Conservation (phyloP, 1,140 invertebrate species). For the Trypoxylus dichotomus region DNA sequence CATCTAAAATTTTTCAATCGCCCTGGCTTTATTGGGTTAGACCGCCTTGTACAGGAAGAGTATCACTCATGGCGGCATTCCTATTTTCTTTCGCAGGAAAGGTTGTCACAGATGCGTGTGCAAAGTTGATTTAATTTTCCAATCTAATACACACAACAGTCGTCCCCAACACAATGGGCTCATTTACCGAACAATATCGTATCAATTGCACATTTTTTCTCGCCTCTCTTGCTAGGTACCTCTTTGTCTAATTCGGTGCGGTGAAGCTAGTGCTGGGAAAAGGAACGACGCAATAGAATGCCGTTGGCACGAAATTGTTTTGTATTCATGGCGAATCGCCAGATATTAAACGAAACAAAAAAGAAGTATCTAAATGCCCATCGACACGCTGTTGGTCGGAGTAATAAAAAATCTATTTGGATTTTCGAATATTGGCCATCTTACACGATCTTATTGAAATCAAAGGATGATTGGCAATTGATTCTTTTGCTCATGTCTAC, state of each 20-base stretch:
- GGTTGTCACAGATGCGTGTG: constrained; percentile 20
- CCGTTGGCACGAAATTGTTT: constrained; percentile 3
- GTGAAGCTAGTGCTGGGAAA: neutral
- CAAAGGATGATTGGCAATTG: too few relatives aligned
- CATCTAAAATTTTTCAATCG: too few relatives aligned
- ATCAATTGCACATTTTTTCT: constrained; percentile 14
- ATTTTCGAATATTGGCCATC: too few relatives aligned
- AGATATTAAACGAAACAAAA: constrained; percentile 19
- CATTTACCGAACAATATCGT: constrained; percentile 22
- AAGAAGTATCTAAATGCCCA: neutral
- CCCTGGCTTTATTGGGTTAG: too few relatives aligned
- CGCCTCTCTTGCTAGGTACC: neutral
- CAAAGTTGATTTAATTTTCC: constrained; percentile 25
- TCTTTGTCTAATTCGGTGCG: neutral
- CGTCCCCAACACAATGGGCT: constrained; percentile 12
- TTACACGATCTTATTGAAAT: too few relatives aligned
- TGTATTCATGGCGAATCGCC: constrained; percentile 20
- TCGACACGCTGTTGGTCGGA: neutral
- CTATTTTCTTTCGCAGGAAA: neutral
- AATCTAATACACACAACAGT: constrained; percentile 17
- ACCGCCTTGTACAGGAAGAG: too few relatives aligned
- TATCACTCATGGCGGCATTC: neutral
- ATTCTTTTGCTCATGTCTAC: too few relatives aligned
- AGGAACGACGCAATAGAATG: neutral
- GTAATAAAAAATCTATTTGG: neutral